Evolutionary conservation across 2,888 invertebrate species (phyloP), one percentile per base, ranked within the genome.

Genomic region (Caenorhabditis sp.): DNA sequence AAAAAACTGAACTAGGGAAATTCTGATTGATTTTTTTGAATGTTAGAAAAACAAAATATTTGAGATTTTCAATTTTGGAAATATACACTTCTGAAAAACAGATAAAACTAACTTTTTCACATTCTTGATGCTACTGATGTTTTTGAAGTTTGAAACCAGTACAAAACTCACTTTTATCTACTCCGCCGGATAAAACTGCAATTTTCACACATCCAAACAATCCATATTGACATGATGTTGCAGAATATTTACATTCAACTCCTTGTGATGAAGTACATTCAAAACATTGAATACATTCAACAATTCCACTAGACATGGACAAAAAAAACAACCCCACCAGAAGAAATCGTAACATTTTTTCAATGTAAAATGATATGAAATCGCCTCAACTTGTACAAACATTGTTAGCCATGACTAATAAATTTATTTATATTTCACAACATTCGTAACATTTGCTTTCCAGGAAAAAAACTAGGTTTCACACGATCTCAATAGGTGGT

Each of bases 171-270:
- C 82, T 79, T 69, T 72, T 70, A 58, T 82, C 81, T 12, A 82
- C 75, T 62, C 82, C 82, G 27, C 82, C 82, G 8, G 73, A 70
- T 2, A 76, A 65, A 6, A 76, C 59, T 1, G 78, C 81, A 23
- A 82, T 79, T 66, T 82, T 82, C 8, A 81, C 74, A 63, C 82
- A 82, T 37, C 82, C 82, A 49, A 82, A 82, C 6, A 82, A 62
- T 2, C 82, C 82, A 49, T 79, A 81, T 24, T 71, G 70, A 63
- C 82, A 82, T 1, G 79, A 71, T 58, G 75, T 73, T 1, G 81
- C 78, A 12, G 69, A 65, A 57, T 67, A 74, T 17, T 73, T 70
- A 60, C 78, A 81, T 50, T 79, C 78, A 36, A 64, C 43, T 54
- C 67, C 80, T 62, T 78, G 77, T 17, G 73, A 76, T 5, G 76